Base-by-base conservation (phyloP, 2,888 invertebrate species). In the Homarus gammarus region DNA sequence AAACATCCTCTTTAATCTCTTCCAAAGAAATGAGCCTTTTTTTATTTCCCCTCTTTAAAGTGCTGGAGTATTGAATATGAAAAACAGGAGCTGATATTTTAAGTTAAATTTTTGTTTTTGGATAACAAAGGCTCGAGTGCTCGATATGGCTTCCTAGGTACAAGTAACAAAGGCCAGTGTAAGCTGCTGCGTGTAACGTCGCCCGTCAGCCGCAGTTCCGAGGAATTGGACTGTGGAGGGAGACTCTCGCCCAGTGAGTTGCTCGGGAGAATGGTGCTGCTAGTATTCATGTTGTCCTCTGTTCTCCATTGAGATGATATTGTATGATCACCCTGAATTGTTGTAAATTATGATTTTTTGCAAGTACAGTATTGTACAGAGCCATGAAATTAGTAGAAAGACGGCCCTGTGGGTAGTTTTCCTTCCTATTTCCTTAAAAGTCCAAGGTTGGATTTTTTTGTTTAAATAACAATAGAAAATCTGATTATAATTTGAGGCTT, bases 181-280 rank as follows among this genome's bases (percentile, higher is more conserved):
- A 89, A 89, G 84, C 88, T 89, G 77, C 88, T 89, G 70, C 88
- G 88, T 33, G 84, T 89, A 68, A 89, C 83, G 27, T 89, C 88
- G 68, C 88, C 88, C 70, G 88, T 89, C 51, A 84, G 83, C 31
- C 90, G 87, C 79, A 90, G 90, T 79, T 84, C 90, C 64, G 90
- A 91, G 85, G 91, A 89, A 84, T 78, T 91, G 91, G 89, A 89
- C 82, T 86, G 82, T 75, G 91, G 83, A 49, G 86, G 89, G 68
- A 85, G 91, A 82, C 89, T 91, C 40, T 89, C 89, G 36, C 89
- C 86, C 82, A 89, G 89, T 90, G 90, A 90, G 90, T 90, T 70
- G 27, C 40, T 36, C 51, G 5, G 64, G 78, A 77, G 64, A 85
- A 75, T 87, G 72, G 40, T 81, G 75, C 81, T 64, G 56, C 75